Evolutionary conservation across 2,113 vertebrate genomes (phyloP), one percentile per base, ranked within the genome.

Genomic region (Lichenostomus cassidix): DNA sequence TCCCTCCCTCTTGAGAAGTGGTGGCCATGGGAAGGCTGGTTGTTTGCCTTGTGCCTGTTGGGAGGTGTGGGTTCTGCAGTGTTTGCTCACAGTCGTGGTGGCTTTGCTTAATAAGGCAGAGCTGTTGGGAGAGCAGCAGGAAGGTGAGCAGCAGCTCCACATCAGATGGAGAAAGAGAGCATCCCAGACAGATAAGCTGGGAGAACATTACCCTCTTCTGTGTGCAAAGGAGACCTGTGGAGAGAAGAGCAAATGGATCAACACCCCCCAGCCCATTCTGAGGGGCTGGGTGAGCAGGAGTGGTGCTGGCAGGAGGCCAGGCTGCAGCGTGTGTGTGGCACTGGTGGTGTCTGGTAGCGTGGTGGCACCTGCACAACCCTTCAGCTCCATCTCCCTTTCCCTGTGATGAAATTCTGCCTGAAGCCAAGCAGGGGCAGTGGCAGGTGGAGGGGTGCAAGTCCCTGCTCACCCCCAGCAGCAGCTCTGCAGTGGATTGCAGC

Each of bases 221-320:
- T 55, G 65, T 10, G 4, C 7, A 6, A n/a, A 79, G 37, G 56
- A 42, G 29, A 31, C 9, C 41, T 18, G 37, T 28, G 79, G 65
- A 52, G 42, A 85, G 60, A 49, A 62, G 42, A 78, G 50, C n/a
- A 52, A 74, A 23, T 1, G 4, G 55, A 64, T 37, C 21, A 12
- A 21, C 0, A 0, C 3, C 9, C 4, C 6, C 7, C 4, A 14
- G 3, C 5, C 8, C 4, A 15, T 78, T 46, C 23, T 31, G 81
- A 37, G 83, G 53, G 44, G 22, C 35, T 29, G 39, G 42, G 27
- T 2, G 62, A 70, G 67, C 56, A 79, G 47, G 18, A 20, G 47
- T 1, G 5, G 22, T 47, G 41, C 2, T 42, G 7, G 53, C 81
- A 63, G 53, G 53, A 1, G 1, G 25, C 22, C 53, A 60, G 64